Conservation (phyloP, 2,888 invertebrate species). For the Lasioglossum oenotherae region DNA sequence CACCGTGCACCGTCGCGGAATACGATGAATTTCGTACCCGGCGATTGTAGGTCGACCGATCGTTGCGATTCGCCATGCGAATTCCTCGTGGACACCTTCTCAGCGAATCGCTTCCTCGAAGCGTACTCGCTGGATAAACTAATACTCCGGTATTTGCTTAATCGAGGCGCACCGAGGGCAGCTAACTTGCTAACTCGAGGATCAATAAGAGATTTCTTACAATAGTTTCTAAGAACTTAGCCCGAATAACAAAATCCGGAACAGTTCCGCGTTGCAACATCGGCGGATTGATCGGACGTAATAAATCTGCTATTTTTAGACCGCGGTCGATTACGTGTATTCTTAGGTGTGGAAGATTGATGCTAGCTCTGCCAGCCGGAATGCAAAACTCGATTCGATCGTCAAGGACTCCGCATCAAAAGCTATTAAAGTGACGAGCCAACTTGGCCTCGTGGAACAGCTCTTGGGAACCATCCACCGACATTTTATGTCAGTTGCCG, state of each 20-base stretch:
- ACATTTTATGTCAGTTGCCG: neutral
- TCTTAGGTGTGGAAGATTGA: neutral
- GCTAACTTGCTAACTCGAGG: neutral
- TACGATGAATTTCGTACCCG: conserved; percentile 56
- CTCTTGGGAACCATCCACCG: neutral
- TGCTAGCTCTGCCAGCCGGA: neutral
- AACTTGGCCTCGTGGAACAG: neutral
- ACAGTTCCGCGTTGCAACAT: neutral
- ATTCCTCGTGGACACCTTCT: conserved; percentile 3
- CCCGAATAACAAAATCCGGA: neutral
- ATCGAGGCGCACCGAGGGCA: neutral
- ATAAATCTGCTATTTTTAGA: neutral
- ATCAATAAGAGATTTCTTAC: neutral
- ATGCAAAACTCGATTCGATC: neutral
- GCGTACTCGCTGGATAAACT: neutral
- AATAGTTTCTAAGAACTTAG: too few relatives aligned
- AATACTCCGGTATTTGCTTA: neutral
- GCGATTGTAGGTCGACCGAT: conserved; percentile 44
- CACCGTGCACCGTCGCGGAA: conserved; percentile 43
- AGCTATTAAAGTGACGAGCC: neutral
- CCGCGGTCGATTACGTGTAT: neutral
- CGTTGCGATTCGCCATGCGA: neutral
- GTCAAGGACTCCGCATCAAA: neutral
- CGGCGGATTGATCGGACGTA: neutral
- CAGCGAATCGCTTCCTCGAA: neutral